Base-by-base conservation (phyloP, 2,797 vertebrate genomes). In the Notoglanidium macrostoma region DNA sequence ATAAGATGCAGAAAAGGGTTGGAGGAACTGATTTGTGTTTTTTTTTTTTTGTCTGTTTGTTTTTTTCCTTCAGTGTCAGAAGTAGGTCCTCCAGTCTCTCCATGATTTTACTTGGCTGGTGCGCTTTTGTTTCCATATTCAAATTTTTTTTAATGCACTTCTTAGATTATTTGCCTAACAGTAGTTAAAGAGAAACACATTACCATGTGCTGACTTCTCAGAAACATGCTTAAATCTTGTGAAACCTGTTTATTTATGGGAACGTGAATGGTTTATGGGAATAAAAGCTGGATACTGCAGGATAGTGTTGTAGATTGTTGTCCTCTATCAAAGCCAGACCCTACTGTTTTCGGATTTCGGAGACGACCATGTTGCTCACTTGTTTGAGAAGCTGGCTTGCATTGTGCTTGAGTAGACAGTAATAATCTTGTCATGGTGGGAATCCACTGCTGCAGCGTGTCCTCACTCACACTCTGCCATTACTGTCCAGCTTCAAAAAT, bases 381-480 rank as follows among this genome's bases (percentile, higher is more conserved):
- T 49, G 17, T 55, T 70, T 68, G 55, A 87, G 76, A 85, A 74
- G 81, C 57, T 11, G 9, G 5, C 85, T 61, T 4, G n/a, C 67
- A 15, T 32, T 44, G 63, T 87, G 87, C 89, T 40, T 40, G 40
- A 40, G 40, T 76, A 86, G 81, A 79, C 65, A 59, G 81, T 84
- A 85, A 89, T 89, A 88, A 90, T 89, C 79, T 87, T 68, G 84
- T 89, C 87, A 35, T 85, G 63, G 86, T 46, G 85, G 74, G 87
- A 54, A 84, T 81, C 67, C 23, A 23, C 23, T 86, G 87, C 87
- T 89, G 84, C 87, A 83, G 57, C 81, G 40, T 84, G 84, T 91
- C 85, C 82, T 87, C 84, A 70, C 72, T 72, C 70, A 74, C 67
- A 12, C 77, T 83, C 87, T 82, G 89, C 74, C 85, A 87, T 70